Conservation (phyloP, 2,797 vertebrate genomes). For the Presbytis comata region DNA sequence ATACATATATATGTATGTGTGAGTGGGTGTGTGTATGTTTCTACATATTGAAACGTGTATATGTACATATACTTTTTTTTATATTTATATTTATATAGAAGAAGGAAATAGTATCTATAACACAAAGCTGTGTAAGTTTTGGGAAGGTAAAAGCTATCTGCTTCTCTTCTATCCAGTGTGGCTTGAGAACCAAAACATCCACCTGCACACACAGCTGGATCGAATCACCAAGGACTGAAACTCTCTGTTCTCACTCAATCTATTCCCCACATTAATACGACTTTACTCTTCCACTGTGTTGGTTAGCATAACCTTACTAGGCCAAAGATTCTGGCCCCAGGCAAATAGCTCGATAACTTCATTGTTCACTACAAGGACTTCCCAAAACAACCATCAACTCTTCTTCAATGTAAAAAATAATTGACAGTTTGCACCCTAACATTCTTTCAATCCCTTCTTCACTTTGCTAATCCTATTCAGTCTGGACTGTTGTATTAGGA, state of each 20-base stretch:
- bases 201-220: fast-evolving
- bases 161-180: fast-evolving
- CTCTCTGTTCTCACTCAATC: fast-evolving
- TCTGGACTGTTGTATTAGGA: not conserved
- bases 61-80: too few species aligned
- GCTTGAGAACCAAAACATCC: not conserved
- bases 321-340: too few species aligned
- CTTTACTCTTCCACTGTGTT: fast-evolving
- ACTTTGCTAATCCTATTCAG: fast-evolving
- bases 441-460: not conserved
- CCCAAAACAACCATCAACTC: not conserved
- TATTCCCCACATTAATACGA: fast-evolving
- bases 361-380: not conserved
- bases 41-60: not conserved
- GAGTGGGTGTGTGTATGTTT: not conserved
- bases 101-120: not conserved
- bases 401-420: not conserved
- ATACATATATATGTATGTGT: too few species aligned
- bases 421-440: not conserved
- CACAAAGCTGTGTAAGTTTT: not conserved
- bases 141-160: not conserved
- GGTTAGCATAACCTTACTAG: fast-evolving
- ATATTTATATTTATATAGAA: fast-evolving
- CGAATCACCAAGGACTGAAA: not conserved
- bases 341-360: not conserved